Evolutionary conservation across 1,140 invertebrate species (phyloP), one percentile per base, ranked within the genome.

Genomic region (Anagrus nilaparvatae): DNA sequence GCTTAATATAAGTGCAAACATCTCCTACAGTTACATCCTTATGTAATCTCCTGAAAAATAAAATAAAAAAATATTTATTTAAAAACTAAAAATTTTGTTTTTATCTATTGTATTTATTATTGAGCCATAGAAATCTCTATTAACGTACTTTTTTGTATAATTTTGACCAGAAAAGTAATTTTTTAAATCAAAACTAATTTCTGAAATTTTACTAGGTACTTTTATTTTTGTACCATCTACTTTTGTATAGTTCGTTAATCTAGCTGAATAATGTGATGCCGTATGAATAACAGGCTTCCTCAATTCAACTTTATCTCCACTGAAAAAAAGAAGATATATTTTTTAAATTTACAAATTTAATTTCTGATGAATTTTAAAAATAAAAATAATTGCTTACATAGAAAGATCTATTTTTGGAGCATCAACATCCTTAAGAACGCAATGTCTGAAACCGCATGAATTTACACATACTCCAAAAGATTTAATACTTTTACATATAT

Each of bases 401-500:
- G 40, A 19, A 18, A 67, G 53, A 20, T 54, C 16, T 10, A 49
- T 58, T 0, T 31, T 44, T 25, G 65, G 61, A 25, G 21, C 10
- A 48, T 68, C 65, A 5, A 57, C 30, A 10, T 59, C 45, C 16
- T 42, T 27, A 17, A 65, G 44, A 29, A 65, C 14, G 12, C 53
- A 59, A 40, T 68, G 65, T 39, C 65, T 56, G 20, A 58, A 51
- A 5, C 18, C 5, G 28, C 65, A 70, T 7, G 45, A 46, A 32
- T 46, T 40, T n/a, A n/a, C 49, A 45, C 67, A 70, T 23, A 45
- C 52, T 21, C 67, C 65, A 40, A 67, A 56, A 13, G 53, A 49
- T 39, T 69, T 67, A 1, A 67, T 25, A 9, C 51, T 55, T 10
- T 65, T 39, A 35, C 67, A 69, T 16, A 69, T 49, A n/a, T 52